Conservation (phyloP, 2,797 vertebrate species). For the Galagoides demidoff region DNA sequence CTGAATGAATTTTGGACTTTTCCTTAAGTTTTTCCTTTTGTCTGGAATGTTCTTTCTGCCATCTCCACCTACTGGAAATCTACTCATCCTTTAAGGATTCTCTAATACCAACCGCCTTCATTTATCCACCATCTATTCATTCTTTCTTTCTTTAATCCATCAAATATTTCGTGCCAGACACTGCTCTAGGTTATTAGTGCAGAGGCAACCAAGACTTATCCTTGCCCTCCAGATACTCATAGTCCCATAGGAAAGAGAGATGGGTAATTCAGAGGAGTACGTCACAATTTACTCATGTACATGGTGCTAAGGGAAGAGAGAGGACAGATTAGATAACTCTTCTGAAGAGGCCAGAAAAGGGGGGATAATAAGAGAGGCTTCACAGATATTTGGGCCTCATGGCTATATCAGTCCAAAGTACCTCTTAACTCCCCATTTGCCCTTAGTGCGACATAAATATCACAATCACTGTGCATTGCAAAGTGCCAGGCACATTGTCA, state of each 20-base stretch:
- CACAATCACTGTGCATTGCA: not conserved
- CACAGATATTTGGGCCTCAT: not conserved
- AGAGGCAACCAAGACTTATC: not conserved
- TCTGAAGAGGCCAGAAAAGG: not conserved
- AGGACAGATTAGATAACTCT: not conserved
- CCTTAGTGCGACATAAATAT: not conserved
- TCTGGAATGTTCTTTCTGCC: not conserved
- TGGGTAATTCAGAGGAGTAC: not conserved
- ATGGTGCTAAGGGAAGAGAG: not conserved
- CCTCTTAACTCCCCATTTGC: slow-evolving; percentile 6
- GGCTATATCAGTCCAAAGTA: not conserved
- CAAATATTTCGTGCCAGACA: not conserved
- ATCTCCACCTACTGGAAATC: not conserved
- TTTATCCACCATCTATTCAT: not conserved
- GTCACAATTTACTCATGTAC: not conserved
- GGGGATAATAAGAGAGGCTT: not conserved
- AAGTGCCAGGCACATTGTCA: not conserved
- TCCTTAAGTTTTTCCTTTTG: not conserved
- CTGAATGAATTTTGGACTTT: not conserved
- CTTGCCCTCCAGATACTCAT: not conserved
- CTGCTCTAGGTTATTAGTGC: not conserved
- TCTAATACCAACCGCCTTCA: not conserved
- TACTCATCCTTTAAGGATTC: not conserved
- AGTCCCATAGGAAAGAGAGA: not conserved
- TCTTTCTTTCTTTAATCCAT: not conserved